These are phyloP conservation scores for Calephelis virginiensis DNA, from an alignment of 1,140 invertebrate genomes.

Conservation along the genomic window DNA sequence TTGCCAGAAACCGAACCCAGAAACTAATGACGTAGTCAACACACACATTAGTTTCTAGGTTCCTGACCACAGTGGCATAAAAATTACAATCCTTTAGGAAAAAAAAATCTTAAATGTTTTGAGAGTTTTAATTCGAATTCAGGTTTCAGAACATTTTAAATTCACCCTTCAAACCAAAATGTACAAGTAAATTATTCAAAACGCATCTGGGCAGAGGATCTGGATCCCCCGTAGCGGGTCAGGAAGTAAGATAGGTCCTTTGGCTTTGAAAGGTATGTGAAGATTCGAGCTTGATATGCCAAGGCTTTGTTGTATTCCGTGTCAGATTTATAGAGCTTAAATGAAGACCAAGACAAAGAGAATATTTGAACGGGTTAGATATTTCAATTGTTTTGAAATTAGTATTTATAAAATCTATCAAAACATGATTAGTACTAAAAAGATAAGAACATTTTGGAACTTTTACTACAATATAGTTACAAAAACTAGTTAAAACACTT, in stretches of 20 bases:
- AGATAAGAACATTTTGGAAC: too few species aligned
- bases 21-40: too few species aligned
- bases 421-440: too few species aligned
- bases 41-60: too few species aligned
- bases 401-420: too few species aligned
- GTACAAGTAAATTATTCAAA: slow-evolving; percentile 23
- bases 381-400: neutral
- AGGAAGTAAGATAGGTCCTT: slow-evolving; percentile 15
- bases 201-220: slow-evolving; percentile 18
- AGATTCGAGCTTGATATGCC: slow-evolving; percentile 8
- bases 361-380: neutral
- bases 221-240: slow-evolving; percentile 4
- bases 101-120: too few species aligned
- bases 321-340: neutral
- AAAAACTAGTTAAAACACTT: too few species aligned
- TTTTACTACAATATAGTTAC: too few species aligned
- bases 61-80: too few species aligned
- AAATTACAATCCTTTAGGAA: too few species aligned
- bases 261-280: slow-evolving; percentile 3
- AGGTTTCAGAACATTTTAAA: slow-evolving; percentile 6
- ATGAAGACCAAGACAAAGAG: neutral
- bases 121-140: too few species aligned
- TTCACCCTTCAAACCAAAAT: slow-evolving; percentile 18
- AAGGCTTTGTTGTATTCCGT: slow-evolving; percentile 5
- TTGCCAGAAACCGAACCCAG: too few species aligned